Evolutionary conservation across 2,113 vertebrate species (phyloP), one percentile per base, ranked within the genome.

Genomic region (Sebastes fasciatus): DNA sequence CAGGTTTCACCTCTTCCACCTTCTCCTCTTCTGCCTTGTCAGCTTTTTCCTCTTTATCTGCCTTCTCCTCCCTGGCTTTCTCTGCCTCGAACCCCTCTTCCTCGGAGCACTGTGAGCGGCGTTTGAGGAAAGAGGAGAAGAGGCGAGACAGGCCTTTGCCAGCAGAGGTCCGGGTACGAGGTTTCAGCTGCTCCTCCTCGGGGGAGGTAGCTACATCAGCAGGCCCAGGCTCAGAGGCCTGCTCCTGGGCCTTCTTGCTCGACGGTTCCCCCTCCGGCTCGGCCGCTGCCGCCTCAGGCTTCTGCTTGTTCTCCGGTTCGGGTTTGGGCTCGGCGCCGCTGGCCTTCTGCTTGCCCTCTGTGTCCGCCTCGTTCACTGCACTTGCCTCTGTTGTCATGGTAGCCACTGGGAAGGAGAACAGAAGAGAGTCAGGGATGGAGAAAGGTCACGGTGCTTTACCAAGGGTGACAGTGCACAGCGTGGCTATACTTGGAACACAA

Each of bases 331-430:
- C 78, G n/a, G 89, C 66, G 0, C 80, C 55, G 1, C 88, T 87
- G 81, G 91, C 80, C 82, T 92, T 91, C 89, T 90, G 93, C 94
- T 94, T 93, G 83, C 86, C 91, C 82, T 95, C 94, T 14, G 93
- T 94, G 84, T 94, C 92, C 0, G 93, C 91, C 86, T 95, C 94
- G 4, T 89, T 94, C 85, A 93, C 91, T 16, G 92, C 90, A 79
- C 95, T 96, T 86, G 96, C 97, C 93, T 99, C 97, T 97, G 98
- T 99, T 86, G 98, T 98, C 98, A 99, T 99, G 96, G 94, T 96
- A 95, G 88, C 88, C 73, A 88, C 98, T 98, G 92, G 10, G 58
- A 91, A 90, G 82, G 85, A 90, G 78, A 91, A 77, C 68, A 86
- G 75, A 86, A 73, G 63, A 60, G 77, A 90, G 90, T 92, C 76